phyloP scores from a whole-genome alignment of 1,140 invertebrate genomes.

The Anoplophora glabripennis region DNA sequence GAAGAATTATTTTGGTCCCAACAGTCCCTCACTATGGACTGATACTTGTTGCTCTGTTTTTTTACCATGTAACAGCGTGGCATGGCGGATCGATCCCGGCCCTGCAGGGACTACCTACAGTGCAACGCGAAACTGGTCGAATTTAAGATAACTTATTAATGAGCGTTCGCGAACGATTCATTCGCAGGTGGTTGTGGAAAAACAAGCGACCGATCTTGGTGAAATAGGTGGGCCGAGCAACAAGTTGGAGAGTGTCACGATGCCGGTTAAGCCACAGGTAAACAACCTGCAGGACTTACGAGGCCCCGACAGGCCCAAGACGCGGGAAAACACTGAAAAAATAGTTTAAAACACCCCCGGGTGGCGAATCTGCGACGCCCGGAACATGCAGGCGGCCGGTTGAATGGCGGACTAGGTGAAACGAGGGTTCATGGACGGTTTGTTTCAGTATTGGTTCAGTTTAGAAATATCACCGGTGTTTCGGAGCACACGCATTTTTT shows the following conservation, averaged over 20 bases:
- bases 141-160: no score
- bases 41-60: conserved; percentile 53
- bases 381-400: no score
- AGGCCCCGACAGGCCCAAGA: neutral
- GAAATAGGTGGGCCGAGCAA: conserved; percentile 42
- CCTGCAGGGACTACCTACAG: neutral
- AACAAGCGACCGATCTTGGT: conserved; percentile 38
- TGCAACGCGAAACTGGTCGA: no score
- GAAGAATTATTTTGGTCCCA: conserved; percentile 31
- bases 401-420: no score
- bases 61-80: conserved; percentile 58
- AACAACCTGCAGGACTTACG: conserved; percentile 35
- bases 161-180: conserved; percentile 8
- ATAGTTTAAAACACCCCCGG: neutral
- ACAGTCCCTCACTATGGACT: conserved; percentile 33
- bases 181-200: conserved; percentile 43
- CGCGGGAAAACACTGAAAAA: conserved; percentile 1
- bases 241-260: conserved; percentile 42
- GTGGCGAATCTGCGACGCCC: no score
- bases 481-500: no score
- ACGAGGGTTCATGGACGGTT: no score
- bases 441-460: no score
- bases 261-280: conserved; percentile 47
- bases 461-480: no score
- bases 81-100: conserved; percentile 38